phyloP scores from a whole-genome alignment of 2,113 vertebrate species.

The Dipodomys merriami region DNA sequence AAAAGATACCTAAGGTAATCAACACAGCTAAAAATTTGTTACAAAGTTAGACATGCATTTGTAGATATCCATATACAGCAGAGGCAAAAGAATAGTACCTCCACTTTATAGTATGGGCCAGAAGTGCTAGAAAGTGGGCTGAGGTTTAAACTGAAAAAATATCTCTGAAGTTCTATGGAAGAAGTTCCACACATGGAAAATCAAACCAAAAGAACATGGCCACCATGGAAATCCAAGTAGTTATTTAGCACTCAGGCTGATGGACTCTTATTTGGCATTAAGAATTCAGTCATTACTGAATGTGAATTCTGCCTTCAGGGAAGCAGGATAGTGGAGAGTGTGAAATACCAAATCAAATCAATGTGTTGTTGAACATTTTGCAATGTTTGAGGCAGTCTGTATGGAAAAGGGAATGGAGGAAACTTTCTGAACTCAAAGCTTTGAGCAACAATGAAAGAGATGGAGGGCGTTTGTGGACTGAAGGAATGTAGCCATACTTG shows the following conservation, averaged over 20 bases:
- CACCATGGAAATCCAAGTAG: background rate
- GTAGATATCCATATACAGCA: background rate
- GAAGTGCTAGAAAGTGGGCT: background rate
- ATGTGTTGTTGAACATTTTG: background rate
- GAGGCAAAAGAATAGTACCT: background rate
- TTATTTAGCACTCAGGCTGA: background rate
- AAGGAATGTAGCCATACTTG: background rate
- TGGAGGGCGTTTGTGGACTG: background rate
- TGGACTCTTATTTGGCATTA: background rate
- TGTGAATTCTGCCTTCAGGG: background rate
- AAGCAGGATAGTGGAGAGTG: background rate
- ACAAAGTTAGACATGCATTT: background rate
- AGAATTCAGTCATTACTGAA: background rate
- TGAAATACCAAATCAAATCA: constrained; percentile 34
- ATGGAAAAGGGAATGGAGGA: background rate
- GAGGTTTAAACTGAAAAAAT: background rate
- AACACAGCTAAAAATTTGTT: background rate
- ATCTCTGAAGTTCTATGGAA: background rate
- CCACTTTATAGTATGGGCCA: background rate
- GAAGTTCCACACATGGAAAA: background rate
- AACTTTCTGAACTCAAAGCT: background rate
- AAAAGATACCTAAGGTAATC: background rate
- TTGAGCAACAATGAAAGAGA: background rate
- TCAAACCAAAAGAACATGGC: background rate
- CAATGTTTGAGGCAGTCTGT: background rate